Percentiles rank a stretch among this genome's conserved stretches.
These are phyloP conservation scores for Carapus acus DNA, from an alignment of 2,797 vertebrate species.

Conservation along the genomic window DNA sequence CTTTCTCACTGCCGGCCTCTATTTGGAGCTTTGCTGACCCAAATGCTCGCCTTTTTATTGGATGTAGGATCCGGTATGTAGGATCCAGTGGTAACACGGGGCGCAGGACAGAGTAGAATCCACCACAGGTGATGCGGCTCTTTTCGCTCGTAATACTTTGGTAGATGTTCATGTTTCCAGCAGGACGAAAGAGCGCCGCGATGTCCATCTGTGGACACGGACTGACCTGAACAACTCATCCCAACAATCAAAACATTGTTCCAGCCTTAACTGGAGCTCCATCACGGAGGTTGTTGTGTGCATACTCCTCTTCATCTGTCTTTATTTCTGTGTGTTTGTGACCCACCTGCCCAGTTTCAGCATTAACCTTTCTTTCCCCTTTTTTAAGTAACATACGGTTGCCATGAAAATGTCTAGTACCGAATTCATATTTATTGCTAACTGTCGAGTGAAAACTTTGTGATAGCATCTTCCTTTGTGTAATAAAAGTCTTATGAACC, in stretches of 20 bases:
- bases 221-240: conserved; percentile 45
- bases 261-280: conserved; percentile 39
- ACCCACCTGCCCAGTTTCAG: conserved; percentile 36
- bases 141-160: conserved; percentile 35
- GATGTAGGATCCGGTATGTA: too few species aligned
- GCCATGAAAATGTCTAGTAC: conserved; percentile 62
- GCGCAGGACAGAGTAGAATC: conserved; percentile 34
- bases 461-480: conserved; percentile 75
- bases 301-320: conserved; percentile 52
- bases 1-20: conserved; percentile 53
- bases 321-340: conserved; percentile 54
- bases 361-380: conserved; percentile 24
- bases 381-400: conserved; percentile 57
- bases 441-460: conserved; percentile 73
- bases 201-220: conserved; percentile 37
- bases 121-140: conserved; percentile 34
- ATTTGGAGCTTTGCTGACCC: conserved; percentile 45
- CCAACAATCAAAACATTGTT: conserved; percentile 41
- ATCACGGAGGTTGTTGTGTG: conserved; percentile 32
- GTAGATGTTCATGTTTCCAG: conserved; percentile 40
- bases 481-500: conserved; percentile 73
- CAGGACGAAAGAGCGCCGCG: conserved; percentile 50
- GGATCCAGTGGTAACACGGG: conserved; percentile 38
- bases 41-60: conserved; percentile 50
- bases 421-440: conserved; percentile 75